Evolutionary conservation across 2,797 vertebrate genomes (phyloP).

Genomic region (Sus cebifrons): DNA sequence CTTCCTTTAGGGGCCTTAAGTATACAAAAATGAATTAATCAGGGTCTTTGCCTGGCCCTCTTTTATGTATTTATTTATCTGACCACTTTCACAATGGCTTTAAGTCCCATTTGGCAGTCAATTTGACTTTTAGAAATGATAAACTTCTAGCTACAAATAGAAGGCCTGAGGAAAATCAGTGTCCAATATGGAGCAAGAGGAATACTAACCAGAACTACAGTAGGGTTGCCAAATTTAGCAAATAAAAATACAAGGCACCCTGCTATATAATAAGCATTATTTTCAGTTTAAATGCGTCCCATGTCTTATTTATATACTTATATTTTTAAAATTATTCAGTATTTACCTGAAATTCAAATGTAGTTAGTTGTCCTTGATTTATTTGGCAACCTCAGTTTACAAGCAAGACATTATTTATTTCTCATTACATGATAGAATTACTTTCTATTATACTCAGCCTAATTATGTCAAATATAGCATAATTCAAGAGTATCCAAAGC

Average conservation of each 20-base stretch:
- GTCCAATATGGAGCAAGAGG: not conserved
- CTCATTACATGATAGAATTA: not conserved
- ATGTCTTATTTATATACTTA: not conserved
- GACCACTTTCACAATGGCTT: conserved; percentile 22
- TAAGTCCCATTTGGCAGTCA: conserved; percentile 4
- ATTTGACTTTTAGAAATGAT: conserved; percentile 49
- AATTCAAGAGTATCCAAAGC: not conserved
- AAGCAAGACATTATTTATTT: not conserved
- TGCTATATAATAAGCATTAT: not conserved
- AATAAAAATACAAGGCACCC: not conserved
- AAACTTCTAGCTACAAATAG: conserved; percentile 17
- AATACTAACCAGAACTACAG: not conserved
- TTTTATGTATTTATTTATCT: conserved; percentile 18
- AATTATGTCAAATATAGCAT: conserved; percentile 25
- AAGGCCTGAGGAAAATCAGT: conserved; percentile 31
- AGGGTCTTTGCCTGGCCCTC: not conserved
- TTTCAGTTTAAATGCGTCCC: not conserved
- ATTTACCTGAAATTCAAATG: conserved; percentile 37
- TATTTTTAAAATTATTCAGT: not conserved
- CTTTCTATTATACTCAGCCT: not conserved
- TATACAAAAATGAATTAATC: not conserved
- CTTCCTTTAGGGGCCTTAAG: not conserved
- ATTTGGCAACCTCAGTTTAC: not conserved
- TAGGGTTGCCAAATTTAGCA: not conserved
- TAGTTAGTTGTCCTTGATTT: not conserved